A percentile compares a stretch with the other conserved stretches of the same genome.
Conservation (phyloP, 2,888 invertebrate species). For the Apamea crenata region DNA sequence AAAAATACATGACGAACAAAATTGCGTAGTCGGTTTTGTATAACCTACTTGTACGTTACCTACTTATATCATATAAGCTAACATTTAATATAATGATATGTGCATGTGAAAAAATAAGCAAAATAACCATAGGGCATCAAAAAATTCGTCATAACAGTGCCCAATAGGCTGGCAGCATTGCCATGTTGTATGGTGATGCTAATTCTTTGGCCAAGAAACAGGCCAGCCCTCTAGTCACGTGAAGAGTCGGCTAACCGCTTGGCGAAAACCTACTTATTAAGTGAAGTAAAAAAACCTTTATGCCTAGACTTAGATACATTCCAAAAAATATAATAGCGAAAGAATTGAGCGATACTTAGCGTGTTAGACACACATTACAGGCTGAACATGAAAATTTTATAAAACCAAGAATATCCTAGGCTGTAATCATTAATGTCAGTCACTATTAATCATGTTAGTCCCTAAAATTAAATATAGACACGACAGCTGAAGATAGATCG, state of each 20-base stretch:
- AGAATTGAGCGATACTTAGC: constrained; percentile 56
- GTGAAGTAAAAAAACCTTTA: constrained; percentile 1
- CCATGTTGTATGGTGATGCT: no score
- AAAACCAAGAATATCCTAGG: constrained; percentile 14
- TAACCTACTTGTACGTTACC: neutral
- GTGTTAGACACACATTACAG: constrained; percentile 53
- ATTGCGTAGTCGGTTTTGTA: neutral
- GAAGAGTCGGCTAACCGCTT: no score
- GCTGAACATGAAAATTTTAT: constrained; percentile 17
- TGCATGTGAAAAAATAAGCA: no score
- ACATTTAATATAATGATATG: no score
- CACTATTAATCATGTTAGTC: no score
- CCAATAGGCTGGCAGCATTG: no score
- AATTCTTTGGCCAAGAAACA: no score
- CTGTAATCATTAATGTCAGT: constrained; percentile 7
- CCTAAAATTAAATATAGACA: constrained; percentile 22
- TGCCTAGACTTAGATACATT: constrained; percentile 19
- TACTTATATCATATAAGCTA: neutral
- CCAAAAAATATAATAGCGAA: constrained; percentile 42
- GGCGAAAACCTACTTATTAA: neutral
- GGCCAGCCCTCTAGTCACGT: no score
- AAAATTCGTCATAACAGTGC: no score
- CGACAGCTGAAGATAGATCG: constrained; percentile 25
- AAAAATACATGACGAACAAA: neutral
- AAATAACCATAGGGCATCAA: no score